Conservation (phyloP, 1,140 invertebrate species). For the Bombus huntii region DNA sequence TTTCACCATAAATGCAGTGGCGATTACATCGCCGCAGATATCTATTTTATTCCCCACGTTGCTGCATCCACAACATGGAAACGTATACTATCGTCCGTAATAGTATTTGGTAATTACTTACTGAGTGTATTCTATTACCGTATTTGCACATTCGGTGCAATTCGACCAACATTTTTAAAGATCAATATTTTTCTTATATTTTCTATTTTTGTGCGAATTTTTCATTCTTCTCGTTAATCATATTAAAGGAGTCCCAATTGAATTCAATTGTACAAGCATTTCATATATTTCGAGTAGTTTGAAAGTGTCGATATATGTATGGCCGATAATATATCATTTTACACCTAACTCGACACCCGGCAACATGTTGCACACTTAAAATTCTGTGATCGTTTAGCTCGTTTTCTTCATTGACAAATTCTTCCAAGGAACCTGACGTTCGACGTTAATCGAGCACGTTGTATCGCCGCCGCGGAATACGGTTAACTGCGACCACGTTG, state of each 20-base stretch:
- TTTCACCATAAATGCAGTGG: background rate
- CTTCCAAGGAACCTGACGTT: slow-evolving; percentile 3
- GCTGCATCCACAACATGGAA: background rate
- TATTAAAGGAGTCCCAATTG: no score
- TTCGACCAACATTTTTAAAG: background rate
- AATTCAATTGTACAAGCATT: no score
- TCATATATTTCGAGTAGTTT: no score
- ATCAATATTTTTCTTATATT: no score
- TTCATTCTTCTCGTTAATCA: no score
- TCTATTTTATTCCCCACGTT: background rate
- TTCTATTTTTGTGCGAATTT: no score
- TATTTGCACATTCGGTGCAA: background rate
- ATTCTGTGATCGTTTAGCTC: background rate
- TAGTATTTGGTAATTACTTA: background rate
- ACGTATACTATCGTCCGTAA: background rate
- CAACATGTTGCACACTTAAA: background rate
- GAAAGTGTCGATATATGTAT: no score
- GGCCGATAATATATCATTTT: background rate
- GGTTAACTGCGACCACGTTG: background rate
- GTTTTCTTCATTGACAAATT: slow-evolving; percentile 3
- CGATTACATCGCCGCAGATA: background rate
- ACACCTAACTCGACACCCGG: no score
- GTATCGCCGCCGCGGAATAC: background rate
- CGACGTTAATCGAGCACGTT: slow-evolving; percentile 26
- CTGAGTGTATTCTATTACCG: background rate